A percentile compares a stretch with the other conserved stretches of the same genome.
These are phyloP conservation scores for Anthophora plumipes DNA, from an alignment of 2,888 invertebrate genomes.

Conservation along the genomic window DNA sequence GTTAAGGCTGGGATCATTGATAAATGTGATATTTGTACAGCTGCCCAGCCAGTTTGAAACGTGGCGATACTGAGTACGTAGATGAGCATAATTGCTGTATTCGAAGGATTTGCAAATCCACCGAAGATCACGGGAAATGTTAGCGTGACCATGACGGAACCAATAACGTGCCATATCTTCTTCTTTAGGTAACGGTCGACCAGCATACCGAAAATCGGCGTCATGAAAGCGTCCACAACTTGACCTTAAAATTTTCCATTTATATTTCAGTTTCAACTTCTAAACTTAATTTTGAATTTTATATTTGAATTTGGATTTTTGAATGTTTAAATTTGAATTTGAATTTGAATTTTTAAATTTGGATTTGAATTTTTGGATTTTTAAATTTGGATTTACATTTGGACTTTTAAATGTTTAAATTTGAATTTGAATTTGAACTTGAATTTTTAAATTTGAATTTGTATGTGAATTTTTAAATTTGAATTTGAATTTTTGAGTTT, in stretches of 20 bases:
- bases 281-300: not conserved
- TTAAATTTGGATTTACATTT: not conserved
- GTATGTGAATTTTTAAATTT: too few relatives aligned
- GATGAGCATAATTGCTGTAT: slow-evolving; percentile 62
- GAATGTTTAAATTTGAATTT: not conserved
- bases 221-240: slow-evolving; percentile 82
- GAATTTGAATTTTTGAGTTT: too few relatives aligned
- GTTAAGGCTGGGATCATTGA: slow-evolving; percentile 94
- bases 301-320: not conserved
- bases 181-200: slow-evolving; percentile 92
- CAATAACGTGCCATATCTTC: slow-evolving; percentile 94
- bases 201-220: slow-evolving; percentile 93
- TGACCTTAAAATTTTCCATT: slow-evolving; percentile 74
- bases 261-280: too few relatives aligned
- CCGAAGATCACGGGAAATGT: slow-evolving; percentile 83
- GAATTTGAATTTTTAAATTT: not conserved
- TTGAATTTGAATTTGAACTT: too few relatives aligned
- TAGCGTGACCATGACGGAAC: slow-evolving; percentile 84
- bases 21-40: slow-evolving; percentile 96
- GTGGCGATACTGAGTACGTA: slow-evolving; percentile 87
- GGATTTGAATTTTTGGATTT: not conserved
- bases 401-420: too few relatives aligned
- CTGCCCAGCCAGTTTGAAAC: slow-evolving; percentile 97
- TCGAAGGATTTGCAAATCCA: slow-evolving; percentile 71
- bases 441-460: too few relatives aligned